A percentile compares a stretch with the other conserved stretches of the same genome.
phyloP scores from a whole-genome alignment of 2,113 vertebrate genomes.

The Scatophagus argus region DNA sequence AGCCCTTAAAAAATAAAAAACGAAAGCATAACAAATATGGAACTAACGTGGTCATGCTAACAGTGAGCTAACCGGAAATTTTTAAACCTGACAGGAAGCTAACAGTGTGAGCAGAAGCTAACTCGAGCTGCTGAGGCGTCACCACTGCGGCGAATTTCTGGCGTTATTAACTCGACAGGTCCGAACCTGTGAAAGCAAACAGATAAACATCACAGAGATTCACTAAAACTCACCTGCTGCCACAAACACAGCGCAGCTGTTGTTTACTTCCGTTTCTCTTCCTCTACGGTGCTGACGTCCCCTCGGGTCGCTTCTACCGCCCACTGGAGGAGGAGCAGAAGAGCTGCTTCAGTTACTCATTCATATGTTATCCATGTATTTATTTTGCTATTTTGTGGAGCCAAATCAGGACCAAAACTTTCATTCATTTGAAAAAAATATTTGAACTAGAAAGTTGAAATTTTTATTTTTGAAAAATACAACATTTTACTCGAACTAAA shows the following conservation, averaged over 20 bases:
- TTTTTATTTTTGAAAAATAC: too few relatives aligned
- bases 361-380: too few relatives aligned
- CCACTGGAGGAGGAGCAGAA: not conserved
- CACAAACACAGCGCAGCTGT: not conserved
- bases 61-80: not conserved
- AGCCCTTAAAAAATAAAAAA: too few relatives aligned
- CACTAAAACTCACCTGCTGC: not conserved
- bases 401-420: too few relatives aligned
- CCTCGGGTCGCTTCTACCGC: not conserved
- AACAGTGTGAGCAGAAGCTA: not conserved
- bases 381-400: too few relatives aligned
- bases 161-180: too few relatives aligned
- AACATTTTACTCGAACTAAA: too few relatives aligned
- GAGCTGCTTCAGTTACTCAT: too few relatives aligned
- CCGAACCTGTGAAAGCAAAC: not conserved
- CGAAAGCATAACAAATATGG: not conserved
- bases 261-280: conserved; percentile 15
- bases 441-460: too few relatives aligned
- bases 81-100: not conserved
- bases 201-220: not conserved
- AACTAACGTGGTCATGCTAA: not conserved
- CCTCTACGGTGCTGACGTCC: not conserved
- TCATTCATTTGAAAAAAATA: too few relatives aligned
- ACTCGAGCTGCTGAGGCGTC: too few relatives aligned
- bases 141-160: too few relatives aligned